Conservation (phyloP, 2,797 vertebrate genomes). For the Rhabdomys pumilio region DNA sequence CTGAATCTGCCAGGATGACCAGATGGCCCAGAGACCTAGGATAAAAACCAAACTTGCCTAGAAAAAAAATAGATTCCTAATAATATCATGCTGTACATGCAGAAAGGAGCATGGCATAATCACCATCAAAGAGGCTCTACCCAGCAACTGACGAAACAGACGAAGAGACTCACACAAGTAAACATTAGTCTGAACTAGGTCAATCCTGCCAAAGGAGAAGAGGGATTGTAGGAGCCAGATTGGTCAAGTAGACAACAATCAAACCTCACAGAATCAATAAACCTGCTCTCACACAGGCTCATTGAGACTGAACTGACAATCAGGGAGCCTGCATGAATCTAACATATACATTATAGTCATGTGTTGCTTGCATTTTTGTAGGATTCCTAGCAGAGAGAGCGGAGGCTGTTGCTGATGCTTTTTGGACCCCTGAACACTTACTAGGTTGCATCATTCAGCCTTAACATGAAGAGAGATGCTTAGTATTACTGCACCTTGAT, state of each 20-base stretch:
- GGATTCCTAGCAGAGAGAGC: not conserved
- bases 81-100: not conserved
- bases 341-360: not conserved
- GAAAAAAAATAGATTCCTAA: not conserved
- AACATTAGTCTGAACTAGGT: not conserved
- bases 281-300: not conserved
- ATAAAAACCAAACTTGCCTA: not conserved
- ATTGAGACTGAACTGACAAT: not conserved
- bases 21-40: not conserved
- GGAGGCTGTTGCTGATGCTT: not conserved
- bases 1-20: not conserved
- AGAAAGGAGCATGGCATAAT: not conserved
- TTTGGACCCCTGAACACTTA: not conserved
- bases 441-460: not conserved
- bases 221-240: not conserved
- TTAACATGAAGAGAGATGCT: not conserved
- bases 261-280: not conserved
- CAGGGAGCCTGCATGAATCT: not conserved
- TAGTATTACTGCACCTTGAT: not conserved
- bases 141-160: not conserved
- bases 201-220: not conserved
- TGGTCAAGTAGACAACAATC: not conserved
- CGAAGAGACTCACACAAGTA: not conserved
- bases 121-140: not conserved
- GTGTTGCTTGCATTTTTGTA: not conserved